Percentiles rank a stretch among this genome's conserved stretches.
Evolutionary conservation across 1,140 invertebrate species (phyloP).

Genomic region (Helicoverpa zea): DNA sequence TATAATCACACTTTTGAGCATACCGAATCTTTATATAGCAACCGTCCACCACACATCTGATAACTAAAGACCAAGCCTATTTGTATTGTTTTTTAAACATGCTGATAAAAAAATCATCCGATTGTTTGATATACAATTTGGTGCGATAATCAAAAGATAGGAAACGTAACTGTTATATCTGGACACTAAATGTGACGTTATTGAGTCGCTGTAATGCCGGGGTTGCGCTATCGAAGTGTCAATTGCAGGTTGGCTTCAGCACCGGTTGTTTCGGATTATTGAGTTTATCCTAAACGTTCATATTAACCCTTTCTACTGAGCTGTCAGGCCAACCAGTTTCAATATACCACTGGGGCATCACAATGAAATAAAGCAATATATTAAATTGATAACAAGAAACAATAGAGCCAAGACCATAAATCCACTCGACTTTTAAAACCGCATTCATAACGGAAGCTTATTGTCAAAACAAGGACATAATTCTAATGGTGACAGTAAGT

Average conservation of each 20-base stretch:
- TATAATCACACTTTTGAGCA: not conserved
- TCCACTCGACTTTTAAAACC: slow-evolving; percentile 71
- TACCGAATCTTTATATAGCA: slow-evolving; percentile 42
- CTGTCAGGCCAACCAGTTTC: slow-evolving; percentile 81
- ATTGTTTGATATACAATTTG: slow-evolving; percentile 29
- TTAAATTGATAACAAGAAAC: slow-evolving; percentile 78
- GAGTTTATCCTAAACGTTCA: slow-evolving; percentile 84
- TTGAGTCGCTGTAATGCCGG: slow-evolving; percentile 18
- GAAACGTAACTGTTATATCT: slow-evolving; percentile 43
- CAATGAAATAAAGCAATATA: slow-evolving; percentile 75
- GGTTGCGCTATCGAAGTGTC: slow-evolving; percentile 80
- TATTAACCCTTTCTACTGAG: slow-evolving; percentile 85
- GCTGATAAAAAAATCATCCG: slow-evolving; percentile 43
- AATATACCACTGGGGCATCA: slow-evolving; percentile 76
- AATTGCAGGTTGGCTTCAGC: slow-evolving; percentile 83
- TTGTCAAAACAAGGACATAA: slow-evolving; percentile 83
- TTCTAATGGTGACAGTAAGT: slow-evolving; percentile 83
- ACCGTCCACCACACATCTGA: slow-evolving; percentile 34
- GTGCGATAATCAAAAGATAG: slow-evolving; percentile 16
- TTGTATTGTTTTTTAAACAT: slow-evolving; percentile 26
- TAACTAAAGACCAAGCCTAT: slow-evolving; percentile 20
- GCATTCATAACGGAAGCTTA: slow-evolving; percentile 66
- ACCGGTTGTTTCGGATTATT: slow-evolving; percentile 86
- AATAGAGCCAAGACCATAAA: slow-evolving; percentile 77
- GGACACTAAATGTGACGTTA: slow-evolving; percentile 46